Evolutionary conservation across 2,888 invertebrate genomes (phyloP).

Genomic region (Xanthia icteritia): DNA sequence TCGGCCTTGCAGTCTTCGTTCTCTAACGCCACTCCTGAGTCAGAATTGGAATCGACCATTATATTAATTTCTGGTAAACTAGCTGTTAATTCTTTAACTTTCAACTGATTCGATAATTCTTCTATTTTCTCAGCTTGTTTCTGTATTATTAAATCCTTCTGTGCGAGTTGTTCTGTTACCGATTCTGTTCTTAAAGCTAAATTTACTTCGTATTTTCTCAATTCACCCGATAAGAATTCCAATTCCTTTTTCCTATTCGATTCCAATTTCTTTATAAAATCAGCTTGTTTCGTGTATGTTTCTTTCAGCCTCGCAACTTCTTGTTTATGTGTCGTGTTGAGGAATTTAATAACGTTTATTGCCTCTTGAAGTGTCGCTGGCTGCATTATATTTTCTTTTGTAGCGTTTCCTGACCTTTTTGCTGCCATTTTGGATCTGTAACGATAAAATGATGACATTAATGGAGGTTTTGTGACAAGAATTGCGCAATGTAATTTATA

Average conservation of each 20-base stretch:
- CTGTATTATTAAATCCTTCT: conserved; percentile 85
- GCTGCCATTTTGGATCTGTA: conserved; percentile 75
- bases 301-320: conserved; percentile 84
- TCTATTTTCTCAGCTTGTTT: conserved; percentile 82
- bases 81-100: conserved; percentile 70
- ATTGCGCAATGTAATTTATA: conserved; percentile 27
- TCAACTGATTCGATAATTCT: conserved; percentile 81
- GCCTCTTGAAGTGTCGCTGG: conserved; percentile 87
- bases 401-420: conserved; percentile 75
- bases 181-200: conserved; percentile 83
- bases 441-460: conserved; percentile 68
- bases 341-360: conserved; percentile 86
- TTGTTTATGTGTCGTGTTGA: conserved; percentile 86
- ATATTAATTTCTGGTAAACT: conserved; percentile 82
- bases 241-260: conserved; percentile 85
- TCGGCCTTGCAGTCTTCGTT: conserved; percentile 82
- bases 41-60: conserved; percentile 86
- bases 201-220: conserved; percentile 87
- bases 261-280: conserved; percentile 85
- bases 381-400: conserved; percentile 80
- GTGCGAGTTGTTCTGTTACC: conserved; percentile 83
- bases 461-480: conserved; percentile 16
- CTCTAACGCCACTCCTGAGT: conserved; percentile 86
- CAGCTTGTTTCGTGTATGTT: conserved; percentile 81
- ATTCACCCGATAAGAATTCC: conserved; percentile 85